Evolutionary conservation across 2,888 invertebrate genomes (phyloP).

Genomic region (Apodemia hepburni): DNA sequence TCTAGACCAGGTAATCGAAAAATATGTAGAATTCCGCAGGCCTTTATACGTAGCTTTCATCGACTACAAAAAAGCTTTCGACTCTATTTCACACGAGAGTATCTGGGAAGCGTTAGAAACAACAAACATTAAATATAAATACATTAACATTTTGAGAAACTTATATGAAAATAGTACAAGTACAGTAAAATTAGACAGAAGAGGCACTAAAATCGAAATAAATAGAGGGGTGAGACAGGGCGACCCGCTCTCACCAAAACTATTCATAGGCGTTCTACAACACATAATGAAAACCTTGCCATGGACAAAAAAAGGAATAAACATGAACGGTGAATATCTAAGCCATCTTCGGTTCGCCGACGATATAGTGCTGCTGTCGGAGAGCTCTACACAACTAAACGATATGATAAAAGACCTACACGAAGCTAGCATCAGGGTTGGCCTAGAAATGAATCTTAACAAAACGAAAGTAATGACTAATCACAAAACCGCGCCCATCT

Average conservation of each 20-base stretch:
- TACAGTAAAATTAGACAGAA: conserved; percentile 25
- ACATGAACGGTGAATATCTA: conserved; percentile 24
- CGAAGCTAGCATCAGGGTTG: too few species aligned
- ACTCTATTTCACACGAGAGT: neutral
- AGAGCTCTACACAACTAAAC: neutral
- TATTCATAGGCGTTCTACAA: conserved; percentile 27
- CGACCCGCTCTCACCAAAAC: conserved; percentile 27
- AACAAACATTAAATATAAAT: conserved; percentile 10
- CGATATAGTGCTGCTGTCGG: conserved; percentile 24
- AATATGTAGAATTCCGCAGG: neutral
- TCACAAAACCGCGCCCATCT: neutral
- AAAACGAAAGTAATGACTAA: neutral
- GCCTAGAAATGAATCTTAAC: neutral
- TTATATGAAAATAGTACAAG: conserved; percentile 23
- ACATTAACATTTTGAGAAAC: conserved; percentile 22
- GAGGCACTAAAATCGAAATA: conserved; percentile 23
- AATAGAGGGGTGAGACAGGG: conserved; percentile 27
- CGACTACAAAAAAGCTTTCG: neutral
- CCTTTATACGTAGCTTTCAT: neutral
- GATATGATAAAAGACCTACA: too few species aligned
- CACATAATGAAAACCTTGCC: conserved; percentile 21
- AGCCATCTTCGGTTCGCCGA: conserved; percentile 28
- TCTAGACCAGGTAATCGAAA: conserved; percentile 1
- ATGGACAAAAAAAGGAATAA: conserved; percentile 26
- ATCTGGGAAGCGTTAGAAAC: conserved; percentile 2